Evolutionary conservation across 1,140 invertebrate genomes (phyloP).

Genomic region (Brachionus paranguensis): DNA sequence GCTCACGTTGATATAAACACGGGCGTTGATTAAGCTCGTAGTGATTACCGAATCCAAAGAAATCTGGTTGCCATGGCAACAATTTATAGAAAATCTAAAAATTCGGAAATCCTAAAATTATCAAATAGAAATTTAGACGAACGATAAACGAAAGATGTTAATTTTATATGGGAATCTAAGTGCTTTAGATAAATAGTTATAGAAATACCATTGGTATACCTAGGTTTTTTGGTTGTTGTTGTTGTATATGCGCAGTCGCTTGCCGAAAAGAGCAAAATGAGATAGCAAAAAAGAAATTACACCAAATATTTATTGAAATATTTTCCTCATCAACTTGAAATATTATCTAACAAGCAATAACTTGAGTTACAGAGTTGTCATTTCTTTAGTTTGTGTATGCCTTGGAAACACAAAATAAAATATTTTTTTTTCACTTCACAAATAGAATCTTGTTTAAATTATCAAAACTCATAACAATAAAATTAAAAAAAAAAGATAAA

Average conservation of each 20-base stretch:
- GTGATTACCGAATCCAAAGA: slow-evolving; percentile 1
- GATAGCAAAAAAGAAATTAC: background rate
- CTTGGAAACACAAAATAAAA: background rate
- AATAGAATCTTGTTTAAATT: slow-evolving; percentile 23
- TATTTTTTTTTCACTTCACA: slow-evolving; percentile 1
- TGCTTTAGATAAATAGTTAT: background rate
- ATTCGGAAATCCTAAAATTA: slow-evolving; percentile 21
- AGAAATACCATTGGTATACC: background rate
- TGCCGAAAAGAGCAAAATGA: background rate
- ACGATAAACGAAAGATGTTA: background rate
- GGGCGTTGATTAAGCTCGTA: slow-evolving; percentile 12
- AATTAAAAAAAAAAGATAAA: background rate
- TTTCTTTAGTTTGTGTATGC: slow-evolving; percentile 5
- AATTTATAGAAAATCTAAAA: background rate
- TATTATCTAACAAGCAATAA: background rate
- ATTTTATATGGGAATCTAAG: background rate
- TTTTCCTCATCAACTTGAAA: slow-evolving; percentile 24
- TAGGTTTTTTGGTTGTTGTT: background rate
- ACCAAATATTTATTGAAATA: slow-evolving; percentile 23
- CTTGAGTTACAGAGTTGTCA: slow-evolving; percentile 11
- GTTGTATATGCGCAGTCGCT: background rate
- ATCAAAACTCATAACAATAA: background rate
- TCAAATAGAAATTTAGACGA: background rate
- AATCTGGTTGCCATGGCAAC: background rate
- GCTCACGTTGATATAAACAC: background rate